phyloP scores from a whole-genome alignment of 2,797 vertebrate genomes.

The Peromyscus eremicus region DNA sequence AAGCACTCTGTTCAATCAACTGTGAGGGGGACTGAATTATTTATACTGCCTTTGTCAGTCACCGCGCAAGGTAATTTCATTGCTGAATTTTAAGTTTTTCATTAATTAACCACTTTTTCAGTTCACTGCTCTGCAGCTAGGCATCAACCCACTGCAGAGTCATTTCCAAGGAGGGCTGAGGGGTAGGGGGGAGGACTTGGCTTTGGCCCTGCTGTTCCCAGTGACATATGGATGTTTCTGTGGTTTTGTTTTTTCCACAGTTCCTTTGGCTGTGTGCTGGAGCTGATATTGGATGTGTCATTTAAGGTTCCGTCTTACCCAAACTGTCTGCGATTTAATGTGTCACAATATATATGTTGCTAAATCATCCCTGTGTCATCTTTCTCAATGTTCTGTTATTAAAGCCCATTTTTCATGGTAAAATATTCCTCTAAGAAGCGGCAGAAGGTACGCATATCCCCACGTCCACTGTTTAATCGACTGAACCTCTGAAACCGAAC shows the following conservation, averaged over 20 bases:
- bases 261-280: constrained; percentile 60
- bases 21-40: constrained; percentile 86
- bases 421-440: constrained; percentile 79
- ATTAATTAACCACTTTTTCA: constrained; percentile 88
- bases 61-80: constrained; percentile 86
- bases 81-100: constrained; percentile 88
- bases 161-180: constrained; percentile 72
- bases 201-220: constrained; percentile 60
- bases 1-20: constrained; percentile 84
- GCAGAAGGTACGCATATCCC: constrained; percentile 49
- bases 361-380: constrained; percentile 83
- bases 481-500: constrained; percentile 65
- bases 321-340: constrained; percentile 78
- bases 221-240: constrained; percentile 78
- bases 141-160: constrained; percentile 76
- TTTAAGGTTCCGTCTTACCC: constrained; percentile 76
- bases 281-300: constrained; percentile 72
- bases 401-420: constrained; percentile 83
- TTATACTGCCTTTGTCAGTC: constrained; percentile 86
- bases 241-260: constrained; percentile 76
- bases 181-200: constrained; percentile 40
- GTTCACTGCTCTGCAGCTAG: constrained; percentile 85
- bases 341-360: constrained; percentile 76
- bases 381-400: constrained; percentile 80
- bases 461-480: constrained; percentile 40